Percentiles rank a stretch among this genome's conserved stretches.
These are phyloP conservation scores for Aptenodytes forsteri DNA, from an alignment of 2,113 vertebrate species.

Conservation along the genomic window DNA sequence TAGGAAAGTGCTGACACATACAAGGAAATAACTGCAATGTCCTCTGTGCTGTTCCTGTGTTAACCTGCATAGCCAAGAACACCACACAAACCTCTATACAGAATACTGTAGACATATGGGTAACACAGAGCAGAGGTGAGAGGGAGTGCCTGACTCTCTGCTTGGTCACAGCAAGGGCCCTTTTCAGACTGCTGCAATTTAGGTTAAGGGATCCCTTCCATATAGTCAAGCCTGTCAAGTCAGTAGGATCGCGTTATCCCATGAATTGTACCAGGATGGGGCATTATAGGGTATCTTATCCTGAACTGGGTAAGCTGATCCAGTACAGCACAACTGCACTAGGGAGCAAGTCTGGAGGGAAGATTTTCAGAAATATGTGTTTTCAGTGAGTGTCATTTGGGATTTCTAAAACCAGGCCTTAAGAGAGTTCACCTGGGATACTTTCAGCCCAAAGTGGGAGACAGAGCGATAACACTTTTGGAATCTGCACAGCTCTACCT, in stretches of 20 bases:
- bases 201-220: not conserved
- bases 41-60: not conserved
- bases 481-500: not conserved
- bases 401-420: not conserved
- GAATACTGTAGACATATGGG: fast-evolving
- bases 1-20: not conserved
- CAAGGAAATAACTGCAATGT: not conserved
- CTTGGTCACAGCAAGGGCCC: not conserved
- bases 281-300: not conserved
- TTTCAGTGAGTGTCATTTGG: too few species aligned
- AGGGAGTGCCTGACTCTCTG: not conserved
- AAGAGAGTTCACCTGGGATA: too few species aligned
- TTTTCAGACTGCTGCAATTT: not conserved
- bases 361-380: not conserved
- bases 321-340: too few species aligned
- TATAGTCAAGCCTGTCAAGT: too few species aligned
- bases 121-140: not conserved
- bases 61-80: not conserved
- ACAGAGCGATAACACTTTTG: fast-evolving
- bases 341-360: not conserved
- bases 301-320: not conserved
- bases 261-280: too few species aligned
- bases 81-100: not conserved
- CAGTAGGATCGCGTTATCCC: not conserved
- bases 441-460: not conserved